These are phyloP conservation scores for Gymnocypris eckloni DNA, from an alignment of 2,797 vertebrate species.

Conservation along the genomic window DNA sequence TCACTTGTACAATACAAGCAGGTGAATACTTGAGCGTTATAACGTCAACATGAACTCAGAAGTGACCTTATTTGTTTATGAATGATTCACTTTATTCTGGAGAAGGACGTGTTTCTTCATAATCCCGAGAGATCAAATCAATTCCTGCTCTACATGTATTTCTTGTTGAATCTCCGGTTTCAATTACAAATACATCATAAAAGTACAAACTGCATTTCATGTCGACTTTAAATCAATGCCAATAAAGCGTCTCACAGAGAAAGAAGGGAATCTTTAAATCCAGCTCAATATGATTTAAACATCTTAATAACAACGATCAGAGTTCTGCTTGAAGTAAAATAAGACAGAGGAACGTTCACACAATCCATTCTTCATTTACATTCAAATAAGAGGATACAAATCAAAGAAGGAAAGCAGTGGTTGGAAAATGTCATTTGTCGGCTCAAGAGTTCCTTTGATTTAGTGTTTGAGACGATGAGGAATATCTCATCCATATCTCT, in stretches of 20 bases:
- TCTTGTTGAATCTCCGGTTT: neutral
- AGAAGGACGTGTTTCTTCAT: neutral
- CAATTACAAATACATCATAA: neutral
- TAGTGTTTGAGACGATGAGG: slow-evolving; percentile 69
- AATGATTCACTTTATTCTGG: neutral
- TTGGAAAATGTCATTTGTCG: slow-evolving; percentile 70
- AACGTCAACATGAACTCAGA: neutral
- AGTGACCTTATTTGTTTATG: neutral
- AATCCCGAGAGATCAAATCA: neutral
- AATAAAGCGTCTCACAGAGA: neutral
- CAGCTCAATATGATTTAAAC: slow-evolving; percentile 8
- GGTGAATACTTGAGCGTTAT: too few species aligned
- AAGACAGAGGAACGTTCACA: neutral
- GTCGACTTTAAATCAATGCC: neutral
- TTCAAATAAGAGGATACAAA: slow-evolving; percentile 51
- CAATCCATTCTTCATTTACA: slow-evolving; percentile 46
- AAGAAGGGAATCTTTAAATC: neutral
- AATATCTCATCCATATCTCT: slow-evolving; percentile 71
- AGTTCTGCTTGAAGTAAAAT: neutral
- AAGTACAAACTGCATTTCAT: neutral
- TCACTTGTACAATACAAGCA: too few species aligned
- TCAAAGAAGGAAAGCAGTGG: slow-evolving; percentile 59
- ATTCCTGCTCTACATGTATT: neutral
- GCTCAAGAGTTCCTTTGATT: slow-evolving; percentile 62
- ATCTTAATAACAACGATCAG: slow-evolving; percentile 46